Percentiles rank a stretch among this genome's conserved stretches.
These are phyloP conservation scores for Malurus melanocephalus DNA, from an alignment of 2,113 vertebrate genomes.

Conservation along the genomic window DNA sequence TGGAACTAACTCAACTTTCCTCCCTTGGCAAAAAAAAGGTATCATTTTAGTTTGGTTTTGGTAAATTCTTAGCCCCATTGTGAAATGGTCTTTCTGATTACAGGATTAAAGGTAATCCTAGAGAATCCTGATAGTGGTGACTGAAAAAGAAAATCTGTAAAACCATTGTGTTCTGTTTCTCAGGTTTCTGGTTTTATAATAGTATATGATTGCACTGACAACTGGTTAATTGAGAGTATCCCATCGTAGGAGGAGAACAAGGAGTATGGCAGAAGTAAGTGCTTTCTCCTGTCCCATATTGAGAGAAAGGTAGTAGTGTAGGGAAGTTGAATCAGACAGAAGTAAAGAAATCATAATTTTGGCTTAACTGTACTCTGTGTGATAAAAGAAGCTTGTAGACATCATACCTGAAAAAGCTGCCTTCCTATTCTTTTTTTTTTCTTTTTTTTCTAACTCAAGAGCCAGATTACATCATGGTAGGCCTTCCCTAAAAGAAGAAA, in stretches of 20 bases:
- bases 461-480: background rate
- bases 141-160: slow-evolving; percentile 40
- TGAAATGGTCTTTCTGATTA: slow-evolving; percentile 38
- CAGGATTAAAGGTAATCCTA: slow-evolving; percentile 54
- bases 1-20: background rate
- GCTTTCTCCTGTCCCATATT: background rate
- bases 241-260: background rate
- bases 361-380: background rate
- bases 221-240: slow-evolving; percentile 2
- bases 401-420: background rate
- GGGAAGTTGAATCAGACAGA: background rate
- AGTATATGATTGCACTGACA: slow-evolving; percentile 49
- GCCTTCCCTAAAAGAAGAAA: background rate
- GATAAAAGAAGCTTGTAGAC: background rate
- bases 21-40: slow-evolving; percentile 4
- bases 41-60: slow-evolving; percentile 17
- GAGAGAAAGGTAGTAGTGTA: background rate
- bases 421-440: fast-evolving
- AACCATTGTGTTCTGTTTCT: background rate
- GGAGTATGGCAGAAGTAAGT: background rate
- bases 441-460: background rate
- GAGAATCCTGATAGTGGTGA: slow-evolving; percentile 39
- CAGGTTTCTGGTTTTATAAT: slow-evolving; percentile 36
- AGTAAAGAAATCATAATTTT: background rate
- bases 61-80: slow-evolving; percentile 48